Evolutionary conservation across 1,140 invertebrate genomes (phyloP).

Genomic region (Myzus persicae): DNA sequence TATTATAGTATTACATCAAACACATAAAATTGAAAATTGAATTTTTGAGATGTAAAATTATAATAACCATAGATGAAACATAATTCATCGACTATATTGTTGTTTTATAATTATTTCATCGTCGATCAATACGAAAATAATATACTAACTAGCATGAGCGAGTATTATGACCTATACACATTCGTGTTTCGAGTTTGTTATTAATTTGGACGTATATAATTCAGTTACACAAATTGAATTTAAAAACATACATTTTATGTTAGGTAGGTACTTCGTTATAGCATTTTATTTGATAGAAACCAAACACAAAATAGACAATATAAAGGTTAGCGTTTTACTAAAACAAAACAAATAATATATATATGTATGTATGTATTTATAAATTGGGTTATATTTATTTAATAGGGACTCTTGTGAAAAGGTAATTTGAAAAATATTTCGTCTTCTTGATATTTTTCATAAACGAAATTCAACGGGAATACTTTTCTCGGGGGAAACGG

Average conservation of each 20-base stretch:
- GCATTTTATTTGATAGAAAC: neutral
- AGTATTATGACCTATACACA: neutral
- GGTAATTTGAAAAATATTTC: neutral
- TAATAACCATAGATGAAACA: too few relatives aligned
- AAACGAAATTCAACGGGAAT: neutral
- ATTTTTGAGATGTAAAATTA: too few relatives aligned
- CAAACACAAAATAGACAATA: neutral
- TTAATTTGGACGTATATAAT: constrained; percentile 8
- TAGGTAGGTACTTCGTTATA: neutral
- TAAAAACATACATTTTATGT: constrained; percentile 20
- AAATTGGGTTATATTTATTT: constrained; percentile 9
- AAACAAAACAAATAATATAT: neutral
- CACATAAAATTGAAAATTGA: too few relatives aligned
- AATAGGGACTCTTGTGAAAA: neutral
- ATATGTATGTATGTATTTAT: neutral
- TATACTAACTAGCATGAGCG: neutral
- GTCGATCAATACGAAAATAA: neutral
- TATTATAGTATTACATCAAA: too few relatives aligned
- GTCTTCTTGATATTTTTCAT: neutral
- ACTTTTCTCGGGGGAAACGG: neutral
- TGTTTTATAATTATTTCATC: neutral
- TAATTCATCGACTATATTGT: neutral
- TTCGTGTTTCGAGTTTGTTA: neutral
- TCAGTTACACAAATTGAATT: constrained; percentile 9
- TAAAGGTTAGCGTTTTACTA: neutral